Evolutionary conservation across 1,140 invertebrate species (phyloP).

Genomic region (Cydia strobilella): DNA sequence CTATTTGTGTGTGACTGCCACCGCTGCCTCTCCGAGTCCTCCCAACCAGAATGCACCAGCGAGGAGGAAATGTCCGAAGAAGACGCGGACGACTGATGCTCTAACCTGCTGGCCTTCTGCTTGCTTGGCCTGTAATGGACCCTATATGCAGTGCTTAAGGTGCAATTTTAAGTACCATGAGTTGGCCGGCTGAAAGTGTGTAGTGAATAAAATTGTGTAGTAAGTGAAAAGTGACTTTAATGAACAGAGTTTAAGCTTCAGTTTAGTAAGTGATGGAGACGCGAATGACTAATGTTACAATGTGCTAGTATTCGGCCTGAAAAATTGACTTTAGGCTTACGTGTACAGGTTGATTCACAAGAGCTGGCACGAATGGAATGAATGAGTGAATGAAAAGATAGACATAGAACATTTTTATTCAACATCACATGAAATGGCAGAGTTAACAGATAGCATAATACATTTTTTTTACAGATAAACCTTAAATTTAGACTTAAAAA

Average conservation of each 20-base stretch:
- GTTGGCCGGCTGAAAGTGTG: neutral
- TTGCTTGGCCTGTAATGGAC: conserved; percentile 59
- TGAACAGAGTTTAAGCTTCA: no score
- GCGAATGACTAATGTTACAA: conserved; percentile 80
- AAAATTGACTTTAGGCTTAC: no score
- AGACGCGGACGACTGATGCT: conserved; percentile 79
- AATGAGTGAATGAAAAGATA: no score
- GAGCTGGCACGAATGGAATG: no score
- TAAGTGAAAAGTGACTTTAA: no score
- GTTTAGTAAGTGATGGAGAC: conserved; percentile 76
- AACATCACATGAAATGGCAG: no score
- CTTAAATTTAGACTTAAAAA: no score
- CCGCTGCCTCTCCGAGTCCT: conserved; percentile 87
- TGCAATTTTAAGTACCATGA: neutral
- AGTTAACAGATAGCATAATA: no score
- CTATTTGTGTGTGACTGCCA: conserved; percentile 91
- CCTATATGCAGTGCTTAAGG: neutral
- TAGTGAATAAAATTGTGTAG: no score
- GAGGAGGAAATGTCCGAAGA: conserved; percentile 83
- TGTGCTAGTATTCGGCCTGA: conserved; percentile 70
- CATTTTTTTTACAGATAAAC: no score
- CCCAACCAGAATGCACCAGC: conserved; percentile 91
- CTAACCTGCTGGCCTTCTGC: conserved; percentile 75
- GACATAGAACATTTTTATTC: no score
- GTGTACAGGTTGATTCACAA: no score